phyloP scores from a whole-genome alignment of 2,888 invertebrate species.

The Pterostichus niger region DNA sequence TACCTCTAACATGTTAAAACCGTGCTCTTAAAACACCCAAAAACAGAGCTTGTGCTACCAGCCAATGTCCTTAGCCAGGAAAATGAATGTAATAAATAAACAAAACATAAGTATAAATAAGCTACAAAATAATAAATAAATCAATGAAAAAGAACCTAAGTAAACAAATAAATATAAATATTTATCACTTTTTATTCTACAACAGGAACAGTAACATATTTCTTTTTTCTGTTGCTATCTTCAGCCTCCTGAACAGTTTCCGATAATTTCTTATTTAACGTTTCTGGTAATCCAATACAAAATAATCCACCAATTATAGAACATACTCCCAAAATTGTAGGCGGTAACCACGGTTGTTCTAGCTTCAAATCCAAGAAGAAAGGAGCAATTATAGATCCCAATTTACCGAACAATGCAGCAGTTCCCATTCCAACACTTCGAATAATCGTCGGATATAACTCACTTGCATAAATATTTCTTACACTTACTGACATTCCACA shows the following conservation, averaged over 20 bases:
- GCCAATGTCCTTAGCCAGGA: too few species aligned
- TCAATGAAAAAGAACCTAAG: not conserved
- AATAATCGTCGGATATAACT: constrained; percentile 94
- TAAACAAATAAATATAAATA: not conserved
- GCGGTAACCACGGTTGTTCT: constrained; percentile 81
- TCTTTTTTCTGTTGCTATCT: constrained; percentile 77
- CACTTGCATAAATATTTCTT: constrained; percentile 93
- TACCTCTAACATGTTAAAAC: too few species aligned
- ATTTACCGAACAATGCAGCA: constrained; percentile 90
- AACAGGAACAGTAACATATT: not conserved
- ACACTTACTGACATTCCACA: constrained; percentile 91
- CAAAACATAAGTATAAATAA: too few species aligned
- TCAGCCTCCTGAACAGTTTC: constrained; percentile 91
- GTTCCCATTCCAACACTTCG: constrained; percentile 92
- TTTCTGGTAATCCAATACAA: constrained; percentile 87
- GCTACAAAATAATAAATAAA: too few species aligned
- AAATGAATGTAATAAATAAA: not conserved
- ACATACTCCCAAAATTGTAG: constrained; percentile 85
- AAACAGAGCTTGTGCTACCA: too few species aligned
- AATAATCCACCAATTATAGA: constrained; percentile 85
- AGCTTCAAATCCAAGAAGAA: constrained; percentile 82
- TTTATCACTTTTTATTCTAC: not conserved
- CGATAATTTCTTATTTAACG: constrained; percentile 86
- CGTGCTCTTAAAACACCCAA: too few species aligned
- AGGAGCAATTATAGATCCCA: constrained; percentile 92